These are phyloP conservation scores for Apamea epomidion DNA, from an alignment of 2,888 invertebrate species.

Conservation along the genomic window DNA sequence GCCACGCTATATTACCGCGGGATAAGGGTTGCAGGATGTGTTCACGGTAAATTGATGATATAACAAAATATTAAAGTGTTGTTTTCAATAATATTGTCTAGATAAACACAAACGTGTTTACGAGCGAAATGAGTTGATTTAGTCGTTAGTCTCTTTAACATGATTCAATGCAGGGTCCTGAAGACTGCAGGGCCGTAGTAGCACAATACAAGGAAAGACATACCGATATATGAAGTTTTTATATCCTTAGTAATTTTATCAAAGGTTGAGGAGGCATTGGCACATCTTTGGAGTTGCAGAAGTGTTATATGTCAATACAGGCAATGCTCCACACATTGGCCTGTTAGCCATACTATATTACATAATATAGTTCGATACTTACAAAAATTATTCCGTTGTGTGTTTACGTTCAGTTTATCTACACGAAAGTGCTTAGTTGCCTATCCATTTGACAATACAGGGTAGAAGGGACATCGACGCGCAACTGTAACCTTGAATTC, in stretches of 20 bases:
- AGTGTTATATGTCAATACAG: neutral
- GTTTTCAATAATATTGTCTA: conserved; percentile 37
- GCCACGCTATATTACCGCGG: conserved; percentile 80
- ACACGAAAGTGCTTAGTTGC: neutral
- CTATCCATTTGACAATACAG: neutral
- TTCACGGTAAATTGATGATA: conserved; percentile 60
- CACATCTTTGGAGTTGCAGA: neutral
- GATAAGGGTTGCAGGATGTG: conserved; percentile 67
- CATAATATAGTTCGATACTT: neutral
- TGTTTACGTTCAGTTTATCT: neutral
- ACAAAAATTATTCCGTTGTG: neutral
- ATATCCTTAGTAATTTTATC: neutral
- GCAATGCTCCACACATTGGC: neutral
- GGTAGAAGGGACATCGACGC: neutral
- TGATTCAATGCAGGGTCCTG: neutral
- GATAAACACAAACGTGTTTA: neutral
- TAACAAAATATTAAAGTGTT: conserved; percentile 49
- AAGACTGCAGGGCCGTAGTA: neutral
- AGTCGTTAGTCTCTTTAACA: neutral
- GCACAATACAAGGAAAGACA: neutral
- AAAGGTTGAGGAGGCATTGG: neutral
- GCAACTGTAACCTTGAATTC: neutral
- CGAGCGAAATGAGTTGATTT: neutral
- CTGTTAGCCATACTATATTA: neutral
- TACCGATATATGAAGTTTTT: neutral